Evolutionary conservation across 1,140 invertebrate species (phyloP).

Genomic region (Steinernema khuongi): DNA sequence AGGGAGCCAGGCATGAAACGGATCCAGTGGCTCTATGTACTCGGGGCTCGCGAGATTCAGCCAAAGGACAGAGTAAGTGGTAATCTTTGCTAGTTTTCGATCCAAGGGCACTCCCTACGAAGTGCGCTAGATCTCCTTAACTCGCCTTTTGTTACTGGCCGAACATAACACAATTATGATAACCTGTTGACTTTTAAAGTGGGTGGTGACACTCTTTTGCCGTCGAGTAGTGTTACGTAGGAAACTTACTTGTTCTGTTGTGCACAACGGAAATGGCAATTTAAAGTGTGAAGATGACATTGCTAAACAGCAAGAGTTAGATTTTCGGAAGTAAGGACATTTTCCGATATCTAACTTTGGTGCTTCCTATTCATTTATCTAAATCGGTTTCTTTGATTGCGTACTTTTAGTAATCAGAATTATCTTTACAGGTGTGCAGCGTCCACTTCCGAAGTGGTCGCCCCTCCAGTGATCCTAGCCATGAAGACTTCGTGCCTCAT

Average conservation of each 20-base stretch:
- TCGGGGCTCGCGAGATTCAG: slow-evolving; percentile 42
- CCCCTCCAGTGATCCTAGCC: slow-evolving; percentile 40
- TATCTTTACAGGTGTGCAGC: slow-evolving; percentile 43
- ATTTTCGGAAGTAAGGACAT: no score
- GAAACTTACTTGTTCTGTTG: no score
- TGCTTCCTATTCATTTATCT: no score
- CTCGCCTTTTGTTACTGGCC: slow-evolving; percentile 8
- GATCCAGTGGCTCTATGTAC: slow-evolving; percentile 47
- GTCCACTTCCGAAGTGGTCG: slow-evolving; percentile 45
- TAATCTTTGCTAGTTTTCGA: slow-evolving; percentile 11
- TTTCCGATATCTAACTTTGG: background rate
- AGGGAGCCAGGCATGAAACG: slow-evolving; percentile 48
- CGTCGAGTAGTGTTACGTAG: no score
- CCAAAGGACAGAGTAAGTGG: slow-evolving; percentile 44
- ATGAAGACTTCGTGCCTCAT: slow-evolving; percentile 49
- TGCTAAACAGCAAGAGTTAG: no score
- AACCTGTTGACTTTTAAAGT: background rate
- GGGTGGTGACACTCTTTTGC: no score
- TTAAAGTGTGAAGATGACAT: no score
- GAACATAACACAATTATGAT: background rate
- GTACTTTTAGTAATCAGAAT: slow-evolving; percentile 22
- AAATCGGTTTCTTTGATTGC: no score
- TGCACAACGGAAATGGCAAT: no score
- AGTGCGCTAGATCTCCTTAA: background rate
- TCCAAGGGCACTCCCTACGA: slow-evolving; percentile 15